Evolutionary conservation across 53 echinoderm and acorn worm genomes (phyloP).

Genomic region (Crossaster papposus): DNA sequence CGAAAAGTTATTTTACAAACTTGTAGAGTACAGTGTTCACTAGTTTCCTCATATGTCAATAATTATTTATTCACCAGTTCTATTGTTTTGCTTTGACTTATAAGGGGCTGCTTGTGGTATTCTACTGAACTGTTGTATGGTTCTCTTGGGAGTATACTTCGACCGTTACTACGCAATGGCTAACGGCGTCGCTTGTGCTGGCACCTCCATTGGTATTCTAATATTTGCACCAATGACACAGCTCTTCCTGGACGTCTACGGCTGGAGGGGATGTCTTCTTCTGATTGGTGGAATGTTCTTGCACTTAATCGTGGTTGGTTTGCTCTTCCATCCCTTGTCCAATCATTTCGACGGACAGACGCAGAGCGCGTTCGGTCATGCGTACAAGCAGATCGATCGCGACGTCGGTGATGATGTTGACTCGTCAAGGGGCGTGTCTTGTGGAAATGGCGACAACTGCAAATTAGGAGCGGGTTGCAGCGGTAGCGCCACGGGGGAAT

Average conservation of each 20-base stretch:
- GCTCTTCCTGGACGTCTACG: constrained; percentile 31
- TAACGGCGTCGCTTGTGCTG: constrained; percentile 37
- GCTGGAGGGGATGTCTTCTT: constrained; percentile 34
- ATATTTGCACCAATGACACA: constrained; percentile 11
- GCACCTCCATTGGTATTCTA: constrained; percentile 21
- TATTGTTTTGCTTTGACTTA: neutral
- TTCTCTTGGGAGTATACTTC: constrained; percentile 14
- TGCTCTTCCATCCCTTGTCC: constrained; percentile 14
- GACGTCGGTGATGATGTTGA: neutral
- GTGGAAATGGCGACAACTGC: no score
- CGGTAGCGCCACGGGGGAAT: neutral
- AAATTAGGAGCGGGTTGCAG: neutral
- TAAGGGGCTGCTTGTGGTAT: constrained; percentile 21
- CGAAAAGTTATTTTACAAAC: no score
- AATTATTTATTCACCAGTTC: no score
- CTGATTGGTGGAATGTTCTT: constrained; percentile 2
- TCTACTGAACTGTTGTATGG: constrained; percentile 5
- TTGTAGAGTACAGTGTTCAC: no score
- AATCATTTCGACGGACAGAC: no score
- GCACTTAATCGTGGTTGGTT: constrained; percentile 12
- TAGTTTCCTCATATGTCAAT: no score
- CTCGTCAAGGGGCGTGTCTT: neutral
- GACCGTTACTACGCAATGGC: constrained; percentile 46
- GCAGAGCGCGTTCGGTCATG: no score
- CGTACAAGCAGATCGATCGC: neutral